These are phyloP conservation scores for Varanus komodoensis DNA, from an alignment of 2,113 vertebrate genomes.

Conservation along the genomic window DNA sequence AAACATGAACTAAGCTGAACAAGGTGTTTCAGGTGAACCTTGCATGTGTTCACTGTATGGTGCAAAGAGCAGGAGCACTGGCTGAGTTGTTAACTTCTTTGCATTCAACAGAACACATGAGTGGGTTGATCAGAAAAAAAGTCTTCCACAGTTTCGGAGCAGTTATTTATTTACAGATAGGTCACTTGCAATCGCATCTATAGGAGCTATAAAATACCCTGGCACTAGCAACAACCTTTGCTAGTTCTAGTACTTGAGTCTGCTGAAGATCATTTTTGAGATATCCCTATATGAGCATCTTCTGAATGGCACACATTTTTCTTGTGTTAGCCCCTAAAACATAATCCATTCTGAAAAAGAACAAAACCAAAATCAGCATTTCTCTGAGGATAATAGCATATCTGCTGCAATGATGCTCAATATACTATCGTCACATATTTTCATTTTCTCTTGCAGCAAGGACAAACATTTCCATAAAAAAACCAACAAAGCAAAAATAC, in stretches of 20 bases:
- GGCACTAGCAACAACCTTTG: neutral
- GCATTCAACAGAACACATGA: neutral
- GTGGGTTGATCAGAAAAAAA: neutral
- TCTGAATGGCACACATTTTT: neutral
- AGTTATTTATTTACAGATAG: neutral
- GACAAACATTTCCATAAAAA: conserved; percentile 55
- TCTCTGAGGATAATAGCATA: conserved; percentile 2
- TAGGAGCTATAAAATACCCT: no score
- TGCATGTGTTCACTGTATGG: neutral
- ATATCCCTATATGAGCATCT: neutral
- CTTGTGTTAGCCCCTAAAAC: conserved; percentile 47
- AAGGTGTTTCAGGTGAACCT: neutral
- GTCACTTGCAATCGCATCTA: neutral
- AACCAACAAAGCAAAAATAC: neutral
- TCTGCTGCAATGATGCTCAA: conserved; percentile 56
- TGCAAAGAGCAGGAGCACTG: neutral
- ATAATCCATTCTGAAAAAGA: conserved; percentile 13
- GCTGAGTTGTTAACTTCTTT: neutral
- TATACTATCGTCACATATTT: conserved; percentile 58
- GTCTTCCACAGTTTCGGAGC: neutral
- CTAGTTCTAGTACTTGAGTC: neutral
- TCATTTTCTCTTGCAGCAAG: conserved; percentile 58
- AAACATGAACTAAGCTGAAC: conserved; percentile 29
- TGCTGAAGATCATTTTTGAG: neutral
- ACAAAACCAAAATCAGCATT: conserved; percentile 7